Conservation (phyloP, 2,797 vertebrate species). For the Malurus leucopterus region DNA sequence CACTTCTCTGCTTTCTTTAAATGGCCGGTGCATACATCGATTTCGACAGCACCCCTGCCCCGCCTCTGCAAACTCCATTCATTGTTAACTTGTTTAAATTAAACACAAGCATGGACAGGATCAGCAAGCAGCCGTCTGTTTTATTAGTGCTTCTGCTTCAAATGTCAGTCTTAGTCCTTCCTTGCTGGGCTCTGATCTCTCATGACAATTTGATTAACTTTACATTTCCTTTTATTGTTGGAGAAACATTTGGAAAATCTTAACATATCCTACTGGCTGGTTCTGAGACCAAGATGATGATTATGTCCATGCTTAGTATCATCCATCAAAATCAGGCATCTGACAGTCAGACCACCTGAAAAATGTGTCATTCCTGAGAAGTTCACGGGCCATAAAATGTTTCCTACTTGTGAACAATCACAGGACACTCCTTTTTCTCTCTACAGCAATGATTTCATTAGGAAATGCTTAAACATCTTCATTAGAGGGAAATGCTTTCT, state of each 20-base stretch:
- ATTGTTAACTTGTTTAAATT: constrained; percentile 52
- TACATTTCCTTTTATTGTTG: constrained; percentile 69
- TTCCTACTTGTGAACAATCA: not conserved
- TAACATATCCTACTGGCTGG: constrained; percentile 47
- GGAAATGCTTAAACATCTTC: not conserved
- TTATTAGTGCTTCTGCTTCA: constrained; percentile 57
- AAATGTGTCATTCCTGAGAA: not conserved
- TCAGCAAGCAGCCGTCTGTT: constrained; percentile 54
- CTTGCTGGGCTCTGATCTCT: constrained; percentile 58
- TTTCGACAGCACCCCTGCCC: constrained; percentile 34
- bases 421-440: not conserved
- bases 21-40: not conserved
- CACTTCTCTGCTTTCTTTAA: constrained; percentile 56
- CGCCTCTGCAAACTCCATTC: not conserved
- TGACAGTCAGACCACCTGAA: constrained; percentile 52
- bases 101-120: constrained; percentile 53
- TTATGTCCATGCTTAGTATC: constrained; percentile 45
- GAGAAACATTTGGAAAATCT: constrained; percentile 66
- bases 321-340: constrained; percentile 52
- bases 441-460: not conserved
- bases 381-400: not conserved
- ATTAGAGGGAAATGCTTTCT: not conserved
- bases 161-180: constrained; percentile 56
- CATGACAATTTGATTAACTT: constrained; percentile 70
- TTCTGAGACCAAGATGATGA: constrained; percentile 38